These are phyloP conservation scores for Aramus guarauna DNA, from an alignment of 2,113 vertebrate species.

Conservation along the genomic window DNA sequence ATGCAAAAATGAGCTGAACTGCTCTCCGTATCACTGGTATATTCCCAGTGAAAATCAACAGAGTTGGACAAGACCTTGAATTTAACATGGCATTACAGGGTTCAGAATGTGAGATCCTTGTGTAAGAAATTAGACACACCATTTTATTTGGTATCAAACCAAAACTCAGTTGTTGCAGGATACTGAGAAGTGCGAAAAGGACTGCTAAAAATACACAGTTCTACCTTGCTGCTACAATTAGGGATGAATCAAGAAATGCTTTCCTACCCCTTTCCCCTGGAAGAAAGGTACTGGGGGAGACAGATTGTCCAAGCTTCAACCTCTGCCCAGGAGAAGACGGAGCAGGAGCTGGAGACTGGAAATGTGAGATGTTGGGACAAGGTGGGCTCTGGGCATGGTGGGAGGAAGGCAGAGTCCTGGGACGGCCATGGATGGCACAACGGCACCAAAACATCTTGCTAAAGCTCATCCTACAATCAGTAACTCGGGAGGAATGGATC, in stretches of 20 bases:
- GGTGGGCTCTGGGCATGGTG: neutral
- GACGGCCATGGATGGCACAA: neutral
- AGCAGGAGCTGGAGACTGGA: neutral
- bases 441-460: neutral
- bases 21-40: neutral
- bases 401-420: neutral
- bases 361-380: neutral
- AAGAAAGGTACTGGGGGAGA: neutral
- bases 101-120: neutral
- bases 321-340: rapidly evolving
- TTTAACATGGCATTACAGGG: neutral
- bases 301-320: neutral
- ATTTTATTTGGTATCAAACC: neutral
- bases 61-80: neutral
- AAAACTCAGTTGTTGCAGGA: neutral
- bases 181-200: neutral
- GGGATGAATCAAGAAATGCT: neutral
- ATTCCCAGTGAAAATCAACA: neutral
- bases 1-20: neutral
- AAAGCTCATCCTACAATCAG: neutral
- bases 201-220: neutral
- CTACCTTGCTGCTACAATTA: too few relatives aligned
- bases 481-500: neutral
- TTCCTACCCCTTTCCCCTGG: neutral
- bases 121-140: neutral